phyloP scores from a whole-genome alignment of 2,888 invertebrate species.

The Mythimna lalbum region DNA sequence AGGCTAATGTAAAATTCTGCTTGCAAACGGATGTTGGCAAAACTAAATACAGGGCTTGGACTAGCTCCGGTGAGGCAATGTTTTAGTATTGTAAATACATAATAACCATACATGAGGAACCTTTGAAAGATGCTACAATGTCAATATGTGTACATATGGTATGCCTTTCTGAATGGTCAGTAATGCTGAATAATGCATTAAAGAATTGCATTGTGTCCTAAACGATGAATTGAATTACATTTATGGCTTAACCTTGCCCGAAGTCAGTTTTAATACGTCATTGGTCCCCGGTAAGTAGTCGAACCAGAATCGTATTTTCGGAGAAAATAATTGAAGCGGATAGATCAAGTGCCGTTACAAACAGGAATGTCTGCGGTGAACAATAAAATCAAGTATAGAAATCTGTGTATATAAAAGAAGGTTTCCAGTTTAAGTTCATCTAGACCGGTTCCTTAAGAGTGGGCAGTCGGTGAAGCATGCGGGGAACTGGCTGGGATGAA shows the following conservation, averaged over 20 bases:
- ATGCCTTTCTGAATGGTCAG: slow-evolving; percentile 20
- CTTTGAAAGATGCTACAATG: slow-evolving; percentile 20
- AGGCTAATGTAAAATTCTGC: slow-evolving; percentile 22
- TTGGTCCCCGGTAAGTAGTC: not conserved
- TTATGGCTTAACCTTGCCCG: not conserved
- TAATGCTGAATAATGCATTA: slow-evolving; percentile 28
- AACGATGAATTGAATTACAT: slow-evolving; percentile 5
- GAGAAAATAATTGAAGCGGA: slow-evolving; percentile 29
- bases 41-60: slow-evolving; percentile 18
- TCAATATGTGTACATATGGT: slow-evolving; percentile 1
- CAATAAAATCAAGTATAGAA: slow-evolving; percentile 55
- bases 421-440: slow-evolving; percentile 66
- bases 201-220: slow-evolving; percentile 22
- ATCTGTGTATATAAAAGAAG: slow-evolving; percentile 49
- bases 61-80: slow-evolving; percentile 12
- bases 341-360: slow-evolving; percentile 41
- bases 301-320: not conserved
- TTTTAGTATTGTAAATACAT: slow-evolving; percentile 17
- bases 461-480: slow-evolving; percentile 61
- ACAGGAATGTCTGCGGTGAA: slow-evolving; percentile 38
- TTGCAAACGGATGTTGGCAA: slow-evolving; percentile 27
- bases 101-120: slow-evolving; percentile 2
- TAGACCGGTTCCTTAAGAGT: slow-evolving; percentile 71
- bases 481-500: slow-evolving; percentile 74
- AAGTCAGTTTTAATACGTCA: not conserved